Conservation (phyloP, 2,888 invertebrate species). For the Pseudococcus longispinus region DNA sequence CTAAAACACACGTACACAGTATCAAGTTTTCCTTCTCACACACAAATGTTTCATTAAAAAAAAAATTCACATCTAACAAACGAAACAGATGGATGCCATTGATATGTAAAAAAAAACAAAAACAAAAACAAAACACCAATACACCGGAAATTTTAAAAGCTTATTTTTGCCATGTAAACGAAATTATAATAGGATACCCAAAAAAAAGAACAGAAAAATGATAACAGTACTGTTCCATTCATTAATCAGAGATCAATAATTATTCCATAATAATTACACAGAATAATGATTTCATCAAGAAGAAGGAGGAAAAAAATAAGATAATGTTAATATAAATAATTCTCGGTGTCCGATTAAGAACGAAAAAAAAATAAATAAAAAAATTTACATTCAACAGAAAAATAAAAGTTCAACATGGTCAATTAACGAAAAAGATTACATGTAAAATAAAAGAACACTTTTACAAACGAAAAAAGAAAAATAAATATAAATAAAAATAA, state of each 20-base stretch:
- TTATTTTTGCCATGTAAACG: background rate
- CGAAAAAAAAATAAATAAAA: conserved; percentile 46
- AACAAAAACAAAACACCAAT: conserved; percentile 1
- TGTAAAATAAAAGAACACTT: conserved; percentile 47
- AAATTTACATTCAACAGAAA: conserved; percentile 49
- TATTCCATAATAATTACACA: conserved; percentile 42
- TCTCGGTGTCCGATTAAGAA: conserved; percentile 40
- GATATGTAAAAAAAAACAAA: conserved; percentile 5
- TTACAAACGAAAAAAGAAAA: conserved; percentile 37
- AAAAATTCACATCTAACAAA: conserved; percentile 26
- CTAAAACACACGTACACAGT: background rate
- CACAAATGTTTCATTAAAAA: background rate
- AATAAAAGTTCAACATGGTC: conserved; percentile 43
- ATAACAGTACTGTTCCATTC: conserved; percentile 14
- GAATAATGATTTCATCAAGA: conserved; percentile 18
- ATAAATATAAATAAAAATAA: conserved; percentile 43
- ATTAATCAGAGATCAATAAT: conserved; percentile 42
- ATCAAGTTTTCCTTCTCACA: conserved; percentile 37
- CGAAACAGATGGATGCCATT: conserved; percentile 23
- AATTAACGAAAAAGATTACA: conserved; percentile 47
- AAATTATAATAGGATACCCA: background rate
- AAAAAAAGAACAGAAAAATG: background rate
- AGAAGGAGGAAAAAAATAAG: background rate
- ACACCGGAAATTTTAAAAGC: conserved; percentile 21
- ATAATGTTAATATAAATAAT: conserved; percentile 21